Base-by-base conservation (phyloP, 2,113 vertebrate genomes). In the Chloroceryle aenea region DNA sequence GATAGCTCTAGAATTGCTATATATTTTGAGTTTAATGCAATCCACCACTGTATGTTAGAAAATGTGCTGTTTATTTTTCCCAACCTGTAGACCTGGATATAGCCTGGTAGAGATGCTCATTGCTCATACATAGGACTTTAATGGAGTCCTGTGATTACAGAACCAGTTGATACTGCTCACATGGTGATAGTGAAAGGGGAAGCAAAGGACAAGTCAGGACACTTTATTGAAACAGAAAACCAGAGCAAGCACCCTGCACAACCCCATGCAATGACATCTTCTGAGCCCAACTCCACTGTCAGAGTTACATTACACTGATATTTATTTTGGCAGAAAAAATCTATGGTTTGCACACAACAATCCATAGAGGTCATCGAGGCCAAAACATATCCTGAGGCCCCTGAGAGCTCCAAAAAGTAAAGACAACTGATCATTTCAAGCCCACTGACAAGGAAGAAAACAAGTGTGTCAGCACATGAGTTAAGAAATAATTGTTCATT, bases 401-500 rank as follows among this genome's bases (percentile, higher is more conserved):
- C 22, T 0, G 4, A 62, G 36, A 32, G 16, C 16, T 59, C 22
- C n/a, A 29, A 34, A 86, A 80, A 76, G 21, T 56, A 45, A 58
- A 56, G 83, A n/a, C 53, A 68, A 67, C 8, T 3, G 32, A 21
- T 79, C 26, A 7, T 87, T 89, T 58, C 59, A 77, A 88, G 6
- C 26, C 78, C 38, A 32, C 66, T 45, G 75, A 53, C 72, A 19
- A 19, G 75, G 67, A 73, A 66, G 45, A 67, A 83, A 94, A 83
- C 76, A 91, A 92, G 61, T 78, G 8, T 72, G 79, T 45, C 85
- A 92, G 88, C 75, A 34, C 45, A 38, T 9, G 26, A 82, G 38
- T 85, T 38, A 20, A 52, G 96, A 85, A 93, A 81, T 89, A 67
- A 59, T 71, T 88, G 85, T 59, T 85, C 11, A 2, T 38, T 84